phyloP scores from a whole-genome alignment of 2,888 invertebrate species.

The Hydrotaea cyrtoneurina region DNA sequence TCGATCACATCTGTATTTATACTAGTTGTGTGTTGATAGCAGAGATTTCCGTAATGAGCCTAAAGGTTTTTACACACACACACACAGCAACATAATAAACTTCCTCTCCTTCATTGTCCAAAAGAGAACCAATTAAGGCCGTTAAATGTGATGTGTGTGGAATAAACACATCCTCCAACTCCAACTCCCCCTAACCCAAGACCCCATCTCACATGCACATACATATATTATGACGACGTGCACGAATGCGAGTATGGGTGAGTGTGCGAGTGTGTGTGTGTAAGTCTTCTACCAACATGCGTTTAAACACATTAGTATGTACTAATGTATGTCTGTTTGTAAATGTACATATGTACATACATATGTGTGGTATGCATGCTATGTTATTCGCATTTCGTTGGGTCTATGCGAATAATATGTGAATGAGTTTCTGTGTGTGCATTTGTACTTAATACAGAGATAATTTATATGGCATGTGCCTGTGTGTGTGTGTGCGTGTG shows the following conservation, averaged over 20 bases:
- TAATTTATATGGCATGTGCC: slow-evolving; percentile 60
- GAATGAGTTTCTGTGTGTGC: slow-evolving; percentile 35
- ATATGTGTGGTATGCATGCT: slow-evolving; percentile 45
- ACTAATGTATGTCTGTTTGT: background rate
- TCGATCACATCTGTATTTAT: background rate
- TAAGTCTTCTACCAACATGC: slow-evolving; percentile 3
- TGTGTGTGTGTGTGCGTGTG: background rate
- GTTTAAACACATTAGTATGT: slow-evolving; percentile 3
- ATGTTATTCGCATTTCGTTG: slow-evolving; percentile 18
- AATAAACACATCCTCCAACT: background rate
- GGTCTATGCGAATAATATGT: no score
- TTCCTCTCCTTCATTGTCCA: slow-evolving; percentile 24
- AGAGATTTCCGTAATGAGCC: slow-evolving; percentile 33
- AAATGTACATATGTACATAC: slow-evolving; percentile 27
- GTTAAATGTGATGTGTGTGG: slow-evolving; percentile 49
- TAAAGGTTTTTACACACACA: slow-evolving; percentile 15
- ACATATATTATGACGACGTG: slow-evolving; percentile 13
- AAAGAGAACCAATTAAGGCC: slow-evolving; percentile 66
- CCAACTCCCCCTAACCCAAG: background rate
- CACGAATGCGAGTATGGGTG: background rate
- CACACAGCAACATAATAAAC: slow-evolving; percentile 12
- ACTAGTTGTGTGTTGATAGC: slow-evolving; percentile 8
- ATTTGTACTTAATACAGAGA: slow-evolving; percentile 65
- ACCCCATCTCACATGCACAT: background rate
- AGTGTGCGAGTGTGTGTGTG: background rate